Evolutionary conservation across 2,113 vertebrate species (phyloP).

Genomic region (Xenotilapia longispinis): DNA sequence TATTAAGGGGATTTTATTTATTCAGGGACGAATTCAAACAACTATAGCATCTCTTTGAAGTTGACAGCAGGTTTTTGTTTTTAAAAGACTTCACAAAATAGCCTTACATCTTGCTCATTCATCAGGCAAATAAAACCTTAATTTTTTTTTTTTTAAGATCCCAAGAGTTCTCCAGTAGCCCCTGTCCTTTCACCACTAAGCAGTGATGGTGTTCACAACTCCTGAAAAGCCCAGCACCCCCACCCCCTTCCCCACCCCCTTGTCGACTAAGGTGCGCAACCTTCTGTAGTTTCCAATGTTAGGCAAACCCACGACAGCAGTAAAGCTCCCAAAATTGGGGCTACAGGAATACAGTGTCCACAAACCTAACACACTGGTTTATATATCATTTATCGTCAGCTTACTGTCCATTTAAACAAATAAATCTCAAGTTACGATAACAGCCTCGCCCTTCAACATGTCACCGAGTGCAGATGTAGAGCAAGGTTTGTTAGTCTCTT

Average conservation of each 20-base stretch:
- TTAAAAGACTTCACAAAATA: slow-evolving; percentile 23
- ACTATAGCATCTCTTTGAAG: slow-evolving; percentile 24
- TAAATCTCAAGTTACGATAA: neutral
- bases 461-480: neutral
- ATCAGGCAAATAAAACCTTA: slow-evolving; percentile 15
- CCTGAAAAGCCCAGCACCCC: neutral
- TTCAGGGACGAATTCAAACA: slow-evolving; percentile 47
- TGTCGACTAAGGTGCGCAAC: neutral
- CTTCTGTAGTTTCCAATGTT: neutral
- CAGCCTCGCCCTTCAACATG: neutral
- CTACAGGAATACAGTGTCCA: slow-evolving; percentile 38
- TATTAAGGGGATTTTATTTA: slow-evolving; percentile 49
- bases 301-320: slow-evolving; percentile 47
- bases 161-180: neutral
- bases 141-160: neutral
- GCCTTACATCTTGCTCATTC: neutral
- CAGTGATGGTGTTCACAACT: neutral
- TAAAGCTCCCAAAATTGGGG: slow-evolving; percentile 37
- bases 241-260: neutral
- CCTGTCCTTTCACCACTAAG: neutral
- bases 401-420: slow-evolving; percentile 30
- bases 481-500: neutral
- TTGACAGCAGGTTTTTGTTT: neutral
- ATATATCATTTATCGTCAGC: slow-evolving; percentile 25
- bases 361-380: slow-evolving; percentile 48